Evolutionary conservation across 2,888 invertebrate genomes (phyloP).

Genomic region (Apamea epomidion): DNA sequence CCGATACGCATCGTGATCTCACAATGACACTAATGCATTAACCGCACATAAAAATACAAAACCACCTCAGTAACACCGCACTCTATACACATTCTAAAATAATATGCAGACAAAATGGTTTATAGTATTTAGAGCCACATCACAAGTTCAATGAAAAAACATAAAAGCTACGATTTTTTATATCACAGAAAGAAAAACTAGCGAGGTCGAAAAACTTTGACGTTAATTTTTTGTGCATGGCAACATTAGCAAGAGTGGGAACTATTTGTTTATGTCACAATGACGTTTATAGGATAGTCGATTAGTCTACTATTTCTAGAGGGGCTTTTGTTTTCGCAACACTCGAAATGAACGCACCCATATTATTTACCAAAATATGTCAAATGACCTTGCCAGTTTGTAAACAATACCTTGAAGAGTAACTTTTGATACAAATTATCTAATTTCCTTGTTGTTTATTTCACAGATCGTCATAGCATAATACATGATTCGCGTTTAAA

Average conservation of each 20-base stretch:
- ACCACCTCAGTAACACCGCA: conserved; percentile 78
- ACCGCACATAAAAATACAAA: conserved; percentile 80
- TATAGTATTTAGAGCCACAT: conserved; percentile 83
- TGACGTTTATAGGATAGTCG: conserved; percentile 61
- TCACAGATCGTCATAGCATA: conserved; percentile 70
- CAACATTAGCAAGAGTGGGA: conserved; percentile 48
- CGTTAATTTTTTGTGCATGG: conserved; percentile 67
- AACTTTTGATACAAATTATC: conserved; percentile 85
- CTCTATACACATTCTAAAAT: conserved; percentile 87
- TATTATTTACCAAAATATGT: conserved; percentile 85
- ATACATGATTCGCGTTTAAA: conserved; percentile 63
- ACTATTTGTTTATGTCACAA: conserved; percentile 55
- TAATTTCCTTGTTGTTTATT: conserved; percentile 90
- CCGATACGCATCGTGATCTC: conserved; percentile 89
- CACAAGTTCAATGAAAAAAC: conserved; percentile 81
- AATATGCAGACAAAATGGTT: conserved; percentile 74
- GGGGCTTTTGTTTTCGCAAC: conserved; percentile 37
- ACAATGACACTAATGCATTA: conserved; percentile 85
- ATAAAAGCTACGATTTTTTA: conserved; percentile 79
- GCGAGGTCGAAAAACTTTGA: conserved; percentile 80
- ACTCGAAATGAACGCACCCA: conserved; percentile 69
- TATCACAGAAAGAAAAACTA: conserved; percentile 81
- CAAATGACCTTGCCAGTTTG: conserved; percentile 94
- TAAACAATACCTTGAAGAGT: conserved; percentile 92
- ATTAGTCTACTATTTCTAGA: conserved; percentile 44